Conservation (phyloP, 2,888 invertebrate species). For the Ypsolopha sequella region DNA sequence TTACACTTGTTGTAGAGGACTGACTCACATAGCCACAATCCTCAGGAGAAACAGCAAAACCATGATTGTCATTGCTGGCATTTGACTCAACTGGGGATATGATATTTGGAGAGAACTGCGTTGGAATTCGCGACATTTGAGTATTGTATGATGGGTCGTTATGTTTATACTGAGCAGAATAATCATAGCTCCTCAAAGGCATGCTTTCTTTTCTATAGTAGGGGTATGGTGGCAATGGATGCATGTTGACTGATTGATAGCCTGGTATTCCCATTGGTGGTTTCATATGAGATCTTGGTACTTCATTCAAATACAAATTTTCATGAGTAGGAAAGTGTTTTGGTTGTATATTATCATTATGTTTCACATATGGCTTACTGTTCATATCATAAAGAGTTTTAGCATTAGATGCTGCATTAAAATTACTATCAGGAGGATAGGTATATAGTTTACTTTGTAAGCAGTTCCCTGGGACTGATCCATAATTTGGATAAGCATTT, state of each 20-base stretch:
- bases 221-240: slow-evolving; percentile 33
- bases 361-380: slow-evolving; percentile 38
- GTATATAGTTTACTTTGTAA: slow-evolving; percentile 45
- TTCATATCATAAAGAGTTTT: slow-evolving; percentile 41
- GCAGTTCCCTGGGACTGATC: slow-evolving; percentile 35
- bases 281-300: slow-evolving; percentile 35
- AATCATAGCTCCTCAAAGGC: slow-evolving; percentile 41
- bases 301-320: slow-evolving; percentile 44
- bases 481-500: slow-evolving; percentile 44
- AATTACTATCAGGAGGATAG: slow-evolving; percentile 33
- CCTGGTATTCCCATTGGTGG: slow-evolving; percentile 37
- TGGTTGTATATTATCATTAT: slow-evolving; percentile 39
- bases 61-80: slow-evolving; percentile 50
- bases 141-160: slow-evolving; percentile 39
- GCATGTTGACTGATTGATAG: slow-evolving; percentile 39
- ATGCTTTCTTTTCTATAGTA: slow-evolving; percentile 47
- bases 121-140: slow-evolving; percentile 35
- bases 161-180: slow-evolving; percentile 38
- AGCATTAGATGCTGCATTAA: slow-evolving; percentile 33
- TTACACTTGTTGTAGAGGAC: slow-evolving; percentile 51
- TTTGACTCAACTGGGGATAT: slow-evolving; percentile 59
- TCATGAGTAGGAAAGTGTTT: slow-evolving; percentile 41
- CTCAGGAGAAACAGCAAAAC: slow-evolving; percentile 42
- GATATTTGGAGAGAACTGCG: slow-evolving; percentile 53
- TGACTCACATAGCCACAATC: slow-evolving; percentile 65